Base-by-base conservation (phyloP, 1,140 invertebrate genomes). In the Pachypeltis micranthus region DNA sequence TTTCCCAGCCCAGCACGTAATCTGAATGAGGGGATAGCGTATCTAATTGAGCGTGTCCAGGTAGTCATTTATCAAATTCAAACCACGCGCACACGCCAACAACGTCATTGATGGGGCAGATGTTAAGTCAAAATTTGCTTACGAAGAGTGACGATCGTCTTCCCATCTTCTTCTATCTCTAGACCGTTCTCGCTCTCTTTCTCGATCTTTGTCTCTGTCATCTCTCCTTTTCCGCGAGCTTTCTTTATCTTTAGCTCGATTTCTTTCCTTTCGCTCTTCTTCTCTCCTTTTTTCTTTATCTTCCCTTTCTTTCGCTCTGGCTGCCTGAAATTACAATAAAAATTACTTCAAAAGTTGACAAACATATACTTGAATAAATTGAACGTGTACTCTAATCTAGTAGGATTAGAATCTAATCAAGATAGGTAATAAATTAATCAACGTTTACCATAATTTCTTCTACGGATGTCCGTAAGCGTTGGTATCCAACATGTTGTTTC, bases 401-500 rank as follows among this genome's bases (percentile, higher is more conserved):
- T n/a, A n/a, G n/a, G n/a, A n/a, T n/a, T n/a, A n/a, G n/a, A n/a
- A n/a, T n/a, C n/a, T n/a, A n/a, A n/a, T n/a, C n/a, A n/a, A n/a
- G n/a, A n/a, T n/a, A n/a, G n/a, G n/a, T n/a, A n/a, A n/a, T n/a
- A n/a, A n/a, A n/a, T n/a, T n/a, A 51, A 21, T 21, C 12, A 21
- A 44, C 59, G 55, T 19, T 67, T 69, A 77, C 76, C 73, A 77
- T 72, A 60, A 78, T 78, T 72, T 85, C 83, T 70, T 86, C 83
- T 7, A 87, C 75, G 63, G 84, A 83, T 59, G 78, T 77, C 65
- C 86, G 80, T 51, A 89, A 74, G 68, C 80, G 78, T 3, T 85
- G 86, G 80, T 86, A 95, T 66, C 95, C 95, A 65, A 96, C 85
- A 79, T 98, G 96, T 73, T 97, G 95, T 78, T 98, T 98, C 2